phyloP scores from a whole-genome alignment of 2,113 vertebrate species.

The Gnathonemus echidnorhynchus region DNA sequence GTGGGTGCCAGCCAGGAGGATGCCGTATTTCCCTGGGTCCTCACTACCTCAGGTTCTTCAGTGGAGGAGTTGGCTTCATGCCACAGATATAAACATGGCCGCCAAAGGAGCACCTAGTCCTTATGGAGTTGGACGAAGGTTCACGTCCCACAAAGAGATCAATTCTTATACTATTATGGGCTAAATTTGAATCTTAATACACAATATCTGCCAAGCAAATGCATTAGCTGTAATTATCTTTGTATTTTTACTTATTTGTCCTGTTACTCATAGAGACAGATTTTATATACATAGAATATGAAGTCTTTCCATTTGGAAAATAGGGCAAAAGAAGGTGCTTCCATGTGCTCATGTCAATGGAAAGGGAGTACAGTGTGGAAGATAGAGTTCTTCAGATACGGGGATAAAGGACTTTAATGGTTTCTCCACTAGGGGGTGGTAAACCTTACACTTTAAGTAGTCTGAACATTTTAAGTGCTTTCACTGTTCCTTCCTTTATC shows the following conservation, averaged over 20 bases:
- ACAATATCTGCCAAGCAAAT: not conserved
- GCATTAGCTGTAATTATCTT: not conserved
- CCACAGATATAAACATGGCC: not conserved
- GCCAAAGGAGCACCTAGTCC: not conserved
- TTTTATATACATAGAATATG: not conserved
- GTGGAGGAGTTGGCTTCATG: not conserved
- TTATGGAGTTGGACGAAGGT: not conserved
- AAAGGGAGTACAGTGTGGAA: not conserved
- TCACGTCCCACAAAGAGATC: not conserved
- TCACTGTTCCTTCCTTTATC: not conserved
- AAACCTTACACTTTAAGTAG: not conserved
- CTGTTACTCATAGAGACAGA: not conserved
- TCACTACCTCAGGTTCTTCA: not conserved
- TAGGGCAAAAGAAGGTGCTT: not conserved
- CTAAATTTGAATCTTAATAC: not conserved
- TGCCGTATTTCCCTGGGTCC: not conserved
- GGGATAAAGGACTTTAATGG: not conserved
- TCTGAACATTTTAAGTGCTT: not conserved
- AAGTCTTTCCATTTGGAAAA: not conserved
- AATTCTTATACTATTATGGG: not conserved
- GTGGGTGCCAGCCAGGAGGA: not conserved
- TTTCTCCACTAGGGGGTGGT: constrained; percentile 16
- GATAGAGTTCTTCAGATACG: not conserved
- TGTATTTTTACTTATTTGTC: not conserved
- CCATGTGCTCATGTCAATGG: not conserved